phyloP scores from a whole-genome alignment of 2,113 vertebrate genomes.

The Channa argus region DNA sequence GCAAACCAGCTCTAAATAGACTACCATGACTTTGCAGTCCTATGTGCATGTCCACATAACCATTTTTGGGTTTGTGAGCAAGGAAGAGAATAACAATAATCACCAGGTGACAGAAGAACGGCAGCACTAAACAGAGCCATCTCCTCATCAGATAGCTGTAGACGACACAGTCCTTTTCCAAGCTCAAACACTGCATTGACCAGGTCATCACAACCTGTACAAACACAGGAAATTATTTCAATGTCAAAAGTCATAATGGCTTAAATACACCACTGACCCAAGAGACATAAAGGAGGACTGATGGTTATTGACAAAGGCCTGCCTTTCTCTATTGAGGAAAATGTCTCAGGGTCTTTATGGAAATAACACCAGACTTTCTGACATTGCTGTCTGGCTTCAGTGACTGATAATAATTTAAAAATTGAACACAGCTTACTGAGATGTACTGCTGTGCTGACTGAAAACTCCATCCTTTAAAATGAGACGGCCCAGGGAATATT shows the following conservation, averaged over 20 bases:
- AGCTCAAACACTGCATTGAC: constrained; percentile 88
- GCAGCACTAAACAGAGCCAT: constrained; percentile 89
- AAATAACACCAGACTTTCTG: no score
- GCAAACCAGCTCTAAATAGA: background rate
- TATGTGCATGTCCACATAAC: background rate
- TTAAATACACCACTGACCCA: background rate
- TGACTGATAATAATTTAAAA: background rate
- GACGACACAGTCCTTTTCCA: constrained; percentile 87
- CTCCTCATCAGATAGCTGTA: constrained; percentile 91
- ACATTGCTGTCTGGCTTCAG: no score
- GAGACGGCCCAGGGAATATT: background rate
- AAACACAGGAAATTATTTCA: constrained; percentile 12
- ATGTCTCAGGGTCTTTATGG: background rate
- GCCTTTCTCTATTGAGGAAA: no score
- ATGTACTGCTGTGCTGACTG: background rate
- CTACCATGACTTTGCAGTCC: background rate
- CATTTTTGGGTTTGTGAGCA: constrained; percentile 1
- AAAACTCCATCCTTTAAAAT: constrained; percentile 3
- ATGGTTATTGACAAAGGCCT: no score
- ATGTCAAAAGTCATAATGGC: background rate
- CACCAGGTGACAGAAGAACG: constrained; percentile 89
- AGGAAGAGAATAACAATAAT: constrained; percentile 10
- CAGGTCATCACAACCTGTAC: constrained; percentile 91
- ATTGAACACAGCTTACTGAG: background rate
- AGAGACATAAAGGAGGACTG: background rate